Evolutionary conservation across 2,797 vertebrate species (phyloP), one percentile per base, ranked within the genome.

Genomic region (Notolepis coatsorum): DNA sequence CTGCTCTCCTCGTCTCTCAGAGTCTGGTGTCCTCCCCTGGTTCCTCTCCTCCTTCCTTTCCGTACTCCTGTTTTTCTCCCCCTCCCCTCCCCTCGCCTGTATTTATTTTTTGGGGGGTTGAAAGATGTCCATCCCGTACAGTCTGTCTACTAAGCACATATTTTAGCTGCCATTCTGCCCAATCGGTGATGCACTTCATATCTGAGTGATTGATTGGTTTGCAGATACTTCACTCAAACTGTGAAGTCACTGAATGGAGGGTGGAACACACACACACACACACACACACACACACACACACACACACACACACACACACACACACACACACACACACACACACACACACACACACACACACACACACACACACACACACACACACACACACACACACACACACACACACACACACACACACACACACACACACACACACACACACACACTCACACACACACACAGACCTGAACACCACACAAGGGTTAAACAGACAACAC

Each of bases 1-100:
- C 70, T 76, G 69, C 49, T 58, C 76, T 86, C 80, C 68, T 84
- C 66, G 66, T 75, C 67, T 50, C 66, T 33, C n/a, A n/a, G n/a
- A n/a, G n/a, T n/a, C n/a, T n/a, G n/a, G n/a, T n/a, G n/a, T n/a
- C n/a, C n/a, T n/a, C n/a, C n/a, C n/a, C n/a, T n/a, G n/a, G n/a
- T n/a, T n/a, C n/a, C 3, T 42, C 53, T 65, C 55, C 50, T 78
- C 70, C 68, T 80, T n/a, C n/a, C n/a, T n/a, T n/a, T n/a, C n/a
- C n/a, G n/a, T n/a, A n/a, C n/a, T n/a, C n/a, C n/a, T n/a, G n/a
- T n/a, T n/a, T 70, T 68, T 58, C 71, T 35, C 31, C 13, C 31
- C 31, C 13, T 35, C 31, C 31, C 13, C 31, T 35, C 31, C 13
- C 8, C 8, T 35, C 8, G 31, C 31, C 31, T 35, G 78, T 76